A percentile compares a stretch with the other conserved stretches of the same genome.
Conservation (phyloP, 2,888 invertebrate genomes). For the Prenolepis imparis region DNA sequence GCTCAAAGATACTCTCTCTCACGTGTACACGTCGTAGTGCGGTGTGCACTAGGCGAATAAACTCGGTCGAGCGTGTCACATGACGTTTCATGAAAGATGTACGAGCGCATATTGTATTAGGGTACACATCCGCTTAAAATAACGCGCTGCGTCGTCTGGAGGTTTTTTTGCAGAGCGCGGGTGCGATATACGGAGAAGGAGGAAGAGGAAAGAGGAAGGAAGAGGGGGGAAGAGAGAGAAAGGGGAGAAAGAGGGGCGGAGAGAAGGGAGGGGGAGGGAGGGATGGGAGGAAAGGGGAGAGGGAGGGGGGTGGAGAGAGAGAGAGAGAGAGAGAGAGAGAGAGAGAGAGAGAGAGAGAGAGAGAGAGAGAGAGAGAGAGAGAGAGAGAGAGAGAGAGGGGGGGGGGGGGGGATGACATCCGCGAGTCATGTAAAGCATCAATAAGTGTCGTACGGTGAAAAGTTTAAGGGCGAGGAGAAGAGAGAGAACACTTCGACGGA, state of each 20-base stretch:
- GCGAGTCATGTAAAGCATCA: conserved; percentile 28
- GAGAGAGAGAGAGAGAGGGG: too few species aligned
- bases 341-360: too few species aligned
- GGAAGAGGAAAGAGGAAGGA: too few species aligned
- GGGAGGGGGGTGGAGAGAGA: too few species aligned
- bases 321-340: too few species aligned
- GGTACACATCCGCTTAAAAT: conserved; percentile 43
- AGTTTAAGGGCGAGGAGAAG: background rate
- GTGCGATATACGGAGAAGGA: conserved; percentile 1
- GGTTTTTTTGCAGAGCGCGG: background rate
- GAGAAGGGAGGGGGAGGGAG: too few species aligned
- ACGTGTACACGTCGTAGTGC: background rate
- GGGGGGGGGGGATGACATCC: background rate
- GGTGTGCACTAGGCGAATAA: conserved; percentile 21
- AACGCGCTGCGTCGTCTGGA: conserved; percentile 15
- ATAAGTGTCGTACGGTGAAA: conserved; percentile 8
- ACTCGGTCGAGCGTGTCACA: conserved; percentile 11
- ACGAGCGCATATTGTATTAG: conserved; percentile 50
- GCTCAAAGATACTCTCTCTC: background rate
- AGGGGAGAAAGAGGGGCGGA: too few species aligned
- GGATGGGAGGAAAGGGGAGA: too few species aligned
- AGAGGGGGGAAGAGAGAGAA: too few species aligned
- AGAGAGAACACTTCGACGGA: background rate
- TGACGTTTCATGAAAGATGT: conserved; percentile 47
- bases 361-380: too few species aligned